Base-by-base conservation (phyloP, 2,113 vertebrate species). In the Syrrhaptes paradoxus region DNA sequence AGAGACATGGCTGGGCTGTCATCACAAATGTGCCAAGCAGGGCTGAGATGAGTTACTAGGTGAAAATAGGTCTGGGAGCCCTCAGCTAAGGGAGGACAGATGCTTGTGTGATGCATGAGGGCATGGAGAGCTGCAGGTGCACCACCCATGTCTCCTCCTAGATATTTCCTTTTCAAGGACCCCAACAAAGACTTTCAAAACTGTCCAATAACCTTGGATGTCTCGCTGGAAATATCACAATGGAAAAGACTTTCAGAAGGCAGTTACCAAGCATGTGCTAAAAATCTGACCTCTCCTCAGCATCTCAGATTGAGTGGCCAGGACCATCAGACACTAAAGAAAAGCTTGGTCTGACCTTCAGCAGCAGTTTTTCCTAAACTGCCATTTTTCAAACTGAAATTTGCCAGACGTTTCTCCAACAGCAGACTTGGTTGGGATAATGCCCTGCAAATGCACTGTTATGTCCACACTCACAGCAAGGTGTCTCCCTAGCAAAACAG, bases 51-150 rank as follows among this genome's bases (percentile, higher is more conserved):
- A 70, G n/a, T 66, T 55, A 80, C 52, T 6, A 6, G 31, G 55
- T 5, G 36, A 83, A 87, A 89, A 70, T 5, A 2, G 1, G 0
- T 55, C 58, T 38, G 24, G 46, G 45, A 91, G 29, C 22, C 34
- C 52, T 65, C 2, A 2, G 41, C 32, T 51, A 84, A 2, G 15
- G 41, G 28, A 85, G 51, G 19, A 34, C 26, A 66, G 38, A 68
- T 49, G 24, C 34, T 84, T 1, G 4, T 41, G 43, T 45, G 1
- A 1, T 21, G 54, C 31, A 41, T 0, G 3, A 45, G 17, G 8
- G n/a, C 41, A 65, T 6, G 11, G 55, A 90, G 41, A 71, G 34
- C 22, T 49, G 18, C 58, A 79, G 38, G 54, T 25, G 28, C 55
- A 57, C 19, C 8, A 4, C 45, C 1, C 1, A 13, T 41, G 17